Conservation (phyloP, 2,113 vertebrate species). For the Crocuta crocuta region DNA sequence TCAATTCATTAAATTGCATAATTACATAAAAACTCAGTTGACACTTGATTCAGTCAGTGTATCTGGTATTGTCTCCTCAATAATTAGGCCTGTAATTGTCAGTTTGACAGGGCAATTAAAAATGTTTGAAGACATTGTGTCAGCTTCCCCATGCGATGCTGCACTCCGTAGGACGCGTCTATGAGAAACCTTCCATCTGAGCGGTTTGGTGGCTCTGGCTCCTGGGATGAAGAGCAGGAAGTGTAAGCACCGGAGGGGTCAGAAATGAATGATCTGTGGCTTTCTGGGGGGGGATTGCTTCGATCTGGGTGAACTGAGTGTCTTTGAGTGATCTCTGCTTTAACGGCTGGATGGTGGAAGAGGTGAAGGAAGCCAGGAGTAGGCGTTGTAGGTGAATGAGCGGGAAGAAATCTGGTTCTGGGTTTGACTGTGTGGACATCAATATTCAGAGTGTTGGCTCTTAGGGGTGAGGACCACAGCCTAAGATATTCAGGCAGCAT, state of each 20-base stretch:
- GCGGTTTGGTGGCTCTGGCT: not conserved
- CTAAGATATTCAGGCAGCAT: not conserved
- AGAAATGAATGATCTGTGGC: not conserved
- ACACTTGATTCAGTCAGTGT: conserved; percentile 86
- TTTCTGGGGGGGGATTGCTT: not conserved
- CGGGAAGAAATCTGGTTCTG: not conserved
- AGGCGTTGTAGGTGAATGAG: rapidly evolving
- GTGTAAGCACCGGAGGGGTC: not conserved
- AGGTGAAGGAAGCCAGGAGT: not conserved
- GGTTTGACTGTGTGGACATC: not conserved
- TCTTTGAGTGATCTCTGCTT: not conserved
- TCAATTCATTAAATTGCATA: conserved; percentile 91
- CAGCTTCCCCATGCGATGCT: conserved; percentile 62
- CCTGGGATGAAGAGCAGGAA: not conserved
- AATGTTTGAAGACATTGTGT: conserved; percentile 89
- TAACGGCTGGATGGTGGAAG: not conserved
- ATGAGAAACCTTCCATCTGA: conserved; percentile 74
- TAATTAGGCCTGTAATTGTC: conserved; percentile 91
- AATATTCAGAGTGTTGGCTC: not conserved
- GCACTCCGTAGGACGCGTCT: conserved; percentile 65
- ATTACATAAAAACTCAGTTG: conserved; percentile 88
- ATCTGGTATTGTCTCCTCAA: conserved; percentile 89
- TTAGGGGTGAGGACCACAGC: not conserved
- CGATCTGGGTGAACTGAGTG: not conserved
- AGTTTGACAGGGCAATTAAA: conserved; percentile 92